Percentiles rank a stretch among this genome's conserved stretches.
These are phyloP conservation scores for Pyrrhosoma nymphula DNA, from an alignment of 2,888 invertebrate species.

Conservation along the genomic window DNA sequence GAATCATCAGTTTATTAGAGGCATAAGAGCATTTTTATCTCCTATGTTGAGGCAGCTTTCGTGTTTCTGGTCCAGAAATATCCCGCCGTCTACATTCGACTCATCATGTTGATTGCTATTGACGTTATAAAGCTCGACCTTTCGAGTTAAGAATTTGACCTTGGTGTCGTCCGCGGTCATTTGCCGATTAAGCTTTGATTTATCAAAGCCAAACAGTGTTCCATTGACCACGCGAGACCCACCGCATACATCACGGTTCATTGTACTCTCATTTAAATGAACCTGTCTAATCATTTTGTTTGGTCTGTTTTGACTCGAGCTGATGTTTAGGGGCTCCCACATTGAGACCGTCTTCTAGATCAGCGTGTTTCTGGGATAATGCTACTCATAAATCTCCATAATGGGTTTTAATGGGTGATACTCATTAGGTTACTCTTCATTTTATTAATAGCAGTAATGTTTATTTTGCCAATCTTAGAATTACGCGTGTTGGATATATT, in stretches of 20 bases:
- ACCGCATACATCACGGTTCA: background rate
- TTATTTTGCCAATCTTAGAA: too few species aligned
- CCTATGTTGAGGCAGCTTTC: background rate
- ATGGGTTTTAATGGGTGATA: too few species aligned
- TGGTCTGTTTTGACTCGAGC: slow-evolving; percentile 17
- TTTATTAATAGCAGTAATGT: too few species aligned
- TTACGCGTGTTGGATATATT: too few species aligned
- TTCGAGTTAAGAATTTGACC: background rate
- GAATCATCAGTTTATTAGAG: background rate
- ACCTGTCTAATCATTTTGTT: background rate
- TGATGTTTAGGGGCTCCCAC: background rate
- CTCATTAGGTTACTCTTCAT: too few species aligned
- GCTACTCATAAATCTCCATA: too few species aligned
- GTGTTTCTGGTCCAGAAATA: background rate
- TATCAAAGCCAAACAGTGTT: background rate
- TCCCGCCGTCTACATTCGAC: background rate
- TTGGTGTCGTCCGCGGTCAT: background rate
- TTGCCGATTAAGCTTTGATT: background rate
- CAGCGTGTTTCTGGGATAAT: too few species aligned
- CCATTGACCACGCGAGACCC: background rate
- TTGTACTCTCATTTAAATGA: background rate
- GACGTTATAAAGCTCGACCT: background rate
- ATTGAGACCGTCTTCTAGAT: background rate
- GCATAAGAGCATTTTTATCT: background rate
- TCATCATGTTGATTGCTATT: background rate